Evolutionary conservation across 2,113 vertebrate genomes (phyloP).

Genomic region (Taxidea taxus): DNA sequence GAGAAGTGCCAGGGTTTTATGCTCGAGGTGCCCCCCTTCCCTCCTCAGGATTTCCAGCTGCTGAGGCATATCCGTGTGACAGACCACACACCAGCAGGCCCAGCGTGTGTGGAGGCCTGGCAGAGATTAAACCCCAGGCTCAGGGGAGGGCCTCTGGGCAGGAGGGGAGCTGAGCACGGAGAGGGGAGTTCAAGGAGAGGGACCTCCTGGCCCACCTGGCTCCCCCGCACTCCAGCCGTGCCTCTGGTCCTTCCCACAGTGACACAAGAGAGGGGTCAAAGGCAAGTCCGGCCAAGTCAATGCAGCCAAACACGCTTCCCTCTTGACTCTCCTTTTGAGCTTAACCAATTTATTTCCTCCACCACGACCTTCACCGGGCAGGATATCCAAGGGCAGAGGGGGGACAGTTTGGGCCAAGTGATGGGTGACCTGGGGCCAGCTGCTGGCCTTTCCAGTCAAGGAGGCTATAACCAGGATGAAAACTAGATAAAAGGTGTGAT

Average conservation of each 20-base stretch:
- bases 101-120: conserved; percentile 75
- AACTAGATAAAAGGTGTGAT: too few species aligned
- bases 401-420: neutral
- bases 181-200: neutral
- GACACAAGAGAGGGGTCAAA: neutral
- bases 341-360: conserved; percentile 37
- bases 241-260: neutral
- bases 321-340: neutral
- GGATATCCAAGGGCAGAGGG: neutral
- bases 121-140: conserved; percentile 79
- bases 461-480: neutral
- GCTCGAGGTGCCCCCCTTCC: conserved; percentile 61
- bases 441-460: neutral
- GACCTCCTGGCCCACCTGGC: accelerated
- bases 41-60: conserved; percentile 85
- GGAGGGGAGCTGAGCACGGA: conserved; percentile 15
- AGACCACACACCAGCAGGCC: conserved; percentile 86
- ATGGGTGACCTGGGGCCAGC: neutral
- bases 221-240: neutral
- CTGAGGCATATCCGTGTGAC: conserved; percentile 77
- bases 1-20: conserved; percentile 74
- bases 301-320: neutral
- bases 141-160: conserved; percentile 37
- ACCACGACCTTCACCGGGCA: neutral
- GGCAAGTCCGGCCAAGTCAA: neutral